Evolutionary conservation across 2,888 invertebrate species (phyloP), one percentile per base, ranked within the genome.

Genomic region (Iselma pallidipennis): DNA sequence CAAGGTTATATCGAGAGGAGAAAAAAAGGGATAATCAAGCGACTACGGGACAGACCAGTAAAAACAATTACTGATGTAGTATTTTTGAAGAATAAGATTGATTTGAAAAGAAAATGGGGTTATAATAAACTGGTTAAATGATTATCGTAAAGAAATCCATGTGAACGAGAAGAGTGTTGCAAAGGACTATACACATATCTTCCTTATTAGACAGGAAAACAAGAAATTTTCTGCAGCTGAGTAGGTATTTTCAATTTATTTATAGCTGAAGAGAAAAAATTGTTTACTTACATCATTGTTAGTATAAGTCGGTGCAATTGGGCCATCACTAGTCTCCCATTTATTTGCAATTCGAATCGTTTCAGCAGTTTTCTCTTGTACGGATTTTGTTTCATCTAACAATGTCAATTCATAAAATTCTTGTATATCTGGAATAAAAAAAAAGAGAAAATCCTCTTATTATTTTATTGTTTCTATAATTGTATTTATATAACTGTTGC

Each of bases 361-460:
- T 84, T 96, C 96, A 61, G 91, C 91, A 69, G 96, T 96, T 85
- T 98, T 98, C 85, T 97, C 95, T 83, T 96, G 95, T 73, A 94
- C 89, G 64, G 95, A 92, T 84, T 97, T 97, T 66, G 91, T 93
- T 81, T 97, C 96, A 85, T 98, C 97, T 78, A 98, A 87, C 71
- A 98, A 87, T 59, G 98, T 98, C 78, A 95, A 87, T 85, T 98
- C 98, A 85, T 98, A 98, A 84, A 98, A 98, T 83, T 98, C 98
- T 87, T 98, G 98, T 79, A 98, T 97, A 87, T 98, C 98, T 95
- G 88, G 4, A 72, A 75, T 59, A 64, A 63, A 61, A 4, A 10
- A 16, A 23, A 2, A 25, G 5, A 19, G 21, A n/a, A 3, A 12
- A 4, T 7, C 12, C 12, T 29, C 10, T 29, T 1, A 29, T 12